These are phyloP conservation scores for Megaceryle torquata DNA, from an alignment of 2,113 vertebrate genomes.

Conservation along the genomic window DNA sequence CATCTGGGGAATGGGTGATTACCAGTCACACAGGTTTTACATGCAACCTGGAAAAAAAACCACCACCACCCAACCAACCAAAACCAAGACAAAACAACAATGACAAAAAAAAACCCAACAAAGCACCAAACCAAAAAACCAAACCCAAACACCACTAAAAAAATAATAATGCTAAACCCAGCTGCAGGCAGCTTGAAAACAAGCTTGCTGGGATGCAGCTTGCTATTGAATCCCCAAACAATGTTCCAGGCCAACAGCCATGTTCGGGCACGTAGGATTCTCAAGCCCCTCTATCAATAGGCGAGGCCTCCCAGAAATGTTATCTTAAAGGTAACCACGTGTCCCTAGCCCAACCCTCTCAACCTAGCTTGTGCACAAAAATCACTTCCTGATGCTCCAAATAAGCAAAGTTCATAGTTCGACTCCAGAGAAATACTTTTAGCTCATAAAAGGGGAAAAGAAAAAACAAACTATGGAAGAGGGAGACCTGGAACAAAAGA, in stretches of 20 bases:
- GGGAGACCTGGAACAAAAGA: background rate
- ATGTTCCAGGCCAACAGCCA: background rate
- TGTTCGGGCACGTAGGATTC: background rate
- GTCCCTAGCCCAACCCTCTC: background rate
- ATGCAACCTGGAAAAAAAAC: background rate
- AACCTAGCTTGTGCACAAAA: background rate
- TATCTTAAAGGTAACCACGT: background rate
- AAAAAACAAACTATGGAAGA: background rate
- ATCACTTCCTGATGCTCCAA: background rate
- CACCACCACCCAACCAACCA: background rate
- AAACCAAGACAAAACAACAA: background rate
- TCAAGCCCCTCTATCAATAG: background rate
- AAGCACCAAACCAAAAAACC: background rate
- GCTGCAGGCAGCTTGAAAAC: conserved; percentile 3
- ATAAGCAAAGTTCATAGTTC: background rate
- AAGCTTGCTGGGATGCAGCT: background rate
- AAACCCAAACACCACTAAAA: too few species aligned
- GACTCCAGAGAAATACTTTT: background rate
- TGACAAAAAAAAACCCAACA: background rate
- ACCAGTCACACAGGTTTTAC: background rate
- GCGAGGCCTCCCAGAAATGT: background rate
- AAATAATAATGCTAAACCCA: background rate
- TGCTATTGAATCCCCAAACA: background rate
- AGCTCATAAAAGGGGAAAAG: background rate
- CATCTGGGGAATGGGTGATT: background rate